Evolutionary conservation across 2,113 vertebrate genomes (phyloP), one percentile per base, ranked within the genome.

Genomic region (Setophaga kirtlandii): DNA sequence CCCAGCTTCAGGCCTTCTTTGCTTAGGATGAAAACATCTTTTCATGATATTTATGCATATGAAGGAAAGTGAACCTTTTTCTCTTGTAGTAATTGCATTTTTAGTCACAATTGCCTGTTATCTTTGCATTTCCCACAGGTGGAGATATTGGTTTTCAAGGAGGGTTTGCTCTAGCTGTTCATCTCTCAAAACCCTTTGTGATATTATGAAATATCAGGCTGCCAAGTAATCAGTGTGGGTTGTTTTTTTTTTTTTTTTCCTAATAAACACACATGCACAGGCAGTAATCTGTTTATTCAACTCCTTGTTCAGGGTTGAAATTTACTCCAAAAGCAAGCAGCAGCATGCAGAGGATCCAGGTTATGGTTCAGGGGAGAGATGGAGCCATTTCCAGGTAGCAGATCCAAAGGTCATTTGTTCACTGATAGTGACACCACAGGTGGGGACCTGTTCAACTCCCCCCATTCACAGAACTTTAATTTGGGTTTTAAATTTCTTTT

Each of bases 21-120:
- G 27, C 53, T 75, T 69, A 5, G 56, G 80, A 67, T 87, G 76
- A 95, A 94, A 96, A 95, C 56, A 58, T 28, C 42, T 96, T 96
- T 95, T 82, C 67, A 76, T 59, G 70, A 92, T 96, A 93, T 79
- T 53, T 74, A 79, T 75, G 77, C 65, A 76, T 81, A 83, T 3
- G 33, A 65, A 96, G 83, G 90, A 91, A 93, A 94, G 67, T 55
- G 56, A 83, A 76, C 81, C 78, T 93, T 95, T 93, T 96, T 82
- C 86, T 87, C 58, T 83, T 79, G 64, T 62, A 69, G 84, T 97
- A 95, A 97, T 95, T 96, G 91, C 94, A 87, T 97, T 97, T 98
- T 95, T 87, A 92, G 93, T 82, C 96, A 96, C 92, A 97, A 92
- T 94, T 83, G 82, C 59, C 37, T 75, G 89, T 91, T 97, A 95